phyloP scores from a whole-genome alignment of 2,113 vertebrate genomes.

The Chionomys nivalis region DNA sequence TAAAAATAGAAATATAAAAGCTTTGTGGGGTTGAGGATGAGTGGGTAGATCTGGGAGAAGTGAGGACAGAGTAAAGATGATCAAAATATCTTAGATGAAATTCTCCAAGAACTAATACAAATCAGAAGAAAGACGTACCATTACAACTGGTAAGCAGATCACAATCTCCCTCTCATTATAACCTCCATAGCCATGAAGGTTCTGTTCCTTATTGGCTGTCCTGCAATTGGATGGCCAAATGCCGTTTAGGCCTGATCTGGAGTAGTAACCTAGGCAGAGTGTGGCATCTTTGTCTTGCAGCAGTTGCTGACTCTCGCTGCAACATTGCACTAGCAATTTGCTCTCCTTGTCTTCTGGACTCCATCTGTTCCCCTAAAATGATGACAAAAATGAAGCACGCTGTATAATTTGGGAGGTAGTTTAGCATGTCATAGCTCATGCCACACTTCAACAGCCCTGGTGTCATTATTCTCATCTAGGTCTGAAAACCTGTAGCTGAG shows the following conservation, averaged over 20 bases:
- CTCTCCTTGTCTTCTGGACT: not conserved
- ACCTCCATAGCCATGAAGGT: not conserved
- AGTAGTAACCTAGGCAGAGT: fast-evolving
- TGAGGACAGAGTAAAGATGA: not conserved
- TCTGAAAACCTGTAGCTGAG: not conserved
- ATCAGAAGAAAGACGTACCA: not conserved
- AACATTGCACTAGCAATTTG: not conserved
- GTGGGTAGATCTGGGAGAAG: not conserved
- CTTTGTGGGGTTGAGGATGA: not conserved
- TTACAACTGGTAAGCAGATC: not conserved
- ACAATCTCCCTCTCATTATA: not conserved
- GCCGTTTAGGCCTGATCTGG: not conserved
- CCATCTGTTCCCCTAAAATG: constrained; percentile 4
- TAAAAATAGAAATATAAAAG: not conserved
- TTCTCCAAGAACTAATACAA: not conserved
- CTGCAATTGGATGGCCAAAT: not conserved
- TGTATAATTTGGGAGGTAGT: not conserved
- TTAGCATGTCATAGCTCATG: no score
- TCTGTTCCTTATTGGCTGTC: not conserved
- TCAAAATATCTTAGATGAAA: not conserved
- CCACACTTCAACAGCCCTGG: not conserved
- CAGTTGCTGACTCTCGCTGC: not conserved
- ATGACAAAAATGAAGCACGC: not conserved
- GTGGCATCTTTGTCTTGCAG: not conserved
- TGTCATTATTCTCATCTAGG: not conserved